Percentiles rank a stretch among this genome's conserved stretches.
Conservation (phyloP, 2,888 invertebrate genomes). For the Vandiemenella viatica region DNA sequence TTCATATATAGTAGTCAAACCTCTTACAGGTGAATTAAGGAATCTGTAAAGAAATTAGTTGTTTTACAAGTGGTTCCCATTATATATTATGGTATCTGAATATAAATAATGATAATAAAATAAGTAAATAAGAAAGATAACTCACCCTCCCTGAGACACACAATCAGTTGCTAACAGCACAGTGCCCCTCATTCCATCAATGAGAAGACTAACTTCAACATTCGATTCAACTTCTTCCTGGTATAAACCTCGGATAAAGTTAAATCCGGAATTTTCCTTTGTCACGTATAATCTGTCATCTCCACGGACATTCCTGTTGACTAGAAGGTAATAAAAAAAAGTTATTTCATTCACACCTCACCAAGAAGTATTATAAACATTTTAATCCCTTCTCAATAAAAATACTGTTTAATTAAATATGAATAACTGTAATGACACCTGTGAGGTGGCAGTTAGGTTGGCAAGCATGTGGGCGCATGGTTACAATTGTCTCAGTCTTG, state of each 20-base stretch:
- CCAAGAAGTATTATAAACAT: too few relatives aligned
- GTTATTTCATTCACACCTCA: too few relatives aligned
- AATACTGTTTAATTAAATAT: too few relatives aligned
- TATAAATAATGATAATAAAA: neutral
- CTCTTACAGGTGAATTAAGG: neutral
- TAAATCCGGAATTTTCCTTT: slow-evolving; percentile 41
- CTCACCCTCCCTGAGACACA: slow-evolving; percentile 50
- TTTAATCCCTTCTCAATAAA: too few relatives aligned
- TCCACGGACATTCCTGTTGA: slow-evolving; percentile 68
- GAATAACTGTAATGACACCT: too few relatives aligned
- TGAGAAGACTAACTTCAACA: slow-evolving; percentile 41
- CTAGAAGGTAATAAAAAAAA: slow-evolving; percentile 28
- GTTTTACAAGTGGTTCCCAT: neutral
- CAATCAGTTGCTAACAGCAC: slow-evolving; percentile 58
- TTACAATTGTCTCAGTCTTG: too few relatives aligned
- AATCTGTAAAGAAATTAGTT: neutral
- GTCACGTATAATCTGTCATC: slow-evolving; percentile 82
- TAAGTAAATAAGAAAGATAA: slow-evolving; percentile 11
- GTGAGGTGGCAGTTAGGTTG: too few relatives aligned
- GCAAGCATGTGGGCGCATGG: too few relatives aligned
- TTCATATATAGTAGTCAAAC: slow-evolving; percentile 19
- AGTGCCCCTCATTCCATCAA: slow-evolving; percentile 73
- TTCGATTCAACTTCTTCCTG: slow-evolving; percentile 34
- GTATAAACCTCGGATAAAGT: slow-evolving; percentile 55
- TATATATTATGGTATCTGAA: neutral